Evolutionary conservation across 1,140 invertebrate genomes (phyloP), one percentile per base, ranked within the genome.

Genomic region (Colletes gigas): DNA sequence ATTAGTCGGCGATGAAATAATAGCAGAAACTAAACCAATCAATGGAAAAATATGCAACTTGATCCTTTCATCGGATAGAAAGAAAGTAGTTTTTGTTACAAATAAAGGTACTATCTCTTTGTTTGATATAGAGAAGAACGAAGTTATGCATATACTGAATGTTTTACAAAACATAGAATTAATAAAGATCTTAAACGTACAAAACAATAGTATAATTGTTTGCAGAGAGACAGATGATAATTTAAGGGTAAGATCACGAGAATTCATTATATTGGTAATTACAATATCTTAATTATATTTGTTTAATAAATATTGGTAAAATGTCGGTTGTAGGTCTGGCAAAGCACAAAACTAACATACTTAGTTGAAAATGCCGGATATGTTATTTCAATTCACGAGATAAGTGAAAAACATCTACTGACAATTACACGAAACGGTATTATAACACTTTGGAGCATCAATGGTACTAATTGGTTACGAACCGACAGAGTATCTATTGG

Each of bases 41-140:
- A 66, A 87, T 54, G 90, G 88, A n/a, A 90, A 88, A 68, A 90
- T 93, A 72, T 85, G 78, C 44, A 88, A 84, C 21, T 74, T 93
- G n/a, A 88, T 83, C 72, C 66, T 92, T 12, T 85, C 84, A 21
- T 57, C 88, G 5, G 73, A 90, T 55, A 87, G 73, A 19, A 80
- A 86, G 1, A 88, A 89, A 82, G 76, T 93, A 60, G 75, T 92
- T 47, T 93, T 89, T 73, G 68, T 89, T 8, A 91, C 89, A 2
- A 89, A 92, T 50, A 83, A 82, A 70, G 69, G 69, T 8, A 77
- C 67, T 17, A 80, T 92, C 4, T 71, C 85, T 17, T 54, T 90
- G 50, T 90, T 88, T 47, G 85, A 92, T 65, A 78, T 89, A 55
- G 12, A 74, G 14, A 89, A 63, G 1, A 84, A 89, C 41, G 47